Evolutionary conservation across 2,888 invertebrate species (phyloP), one percentile per base, ranked within the genome.

Genomic region (Drosophila infuscata): DNA sequence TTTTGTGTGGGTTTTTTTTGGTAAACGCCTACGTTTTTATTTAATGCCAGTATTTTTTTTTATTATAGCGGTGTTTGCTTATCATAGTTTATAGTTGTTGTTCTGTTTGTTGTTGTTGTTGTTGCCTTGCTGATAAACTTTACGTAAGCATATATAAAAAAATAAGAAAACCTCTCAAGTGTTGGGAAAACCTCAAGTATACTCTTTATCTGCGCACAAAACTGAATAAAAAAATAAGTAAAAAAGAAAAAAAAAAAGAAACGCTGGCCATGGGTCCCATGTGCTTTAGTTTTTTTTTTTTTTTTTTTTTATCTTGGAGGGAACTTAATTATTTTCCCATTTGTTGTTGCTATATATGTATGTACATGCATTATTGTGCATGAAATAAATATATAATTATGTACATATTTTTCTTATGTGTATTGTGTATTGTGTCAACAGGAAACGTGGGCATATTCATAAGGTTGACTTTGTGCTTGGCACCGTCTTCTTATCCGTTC

Each of bases 21-120:
- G 90, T 85, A 76, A 88, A 85, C 91, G 89, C 90, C 91, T 91
- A 90, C 89, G 83, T 82, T 89, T 89, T 89, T 76, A 80, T 81
- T 90, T 88, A 82, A 82, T 88, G 85, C 76, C 82, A 60, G 73
- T 71, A 54, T 79, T 70, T 51, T 51, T 51, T 74, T 70, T 68
- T 85, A 76, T 83, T 72, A 74, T 74, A 74, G 75, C 84, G 80
- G 78, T 79, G 81, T 84, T 79, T 77, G 74, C 83, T 90, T 90
- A 88, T 88, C 91, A 87, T 81, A 84, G 75, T 88, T 89, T 90
- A 80, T 78, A 79, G 80, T 70, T 70, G 36, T 74, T 62, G 54
- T 59, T 70, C 66, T 70, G 69, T 48, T 68, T 68, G 61, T 53
- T 71, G 78, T 60, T 69, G 36, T 70, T 79, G 65, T 70, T 71